Percentiles rank a stretch among this genome's conserved stretches.
These are phyloP conservation scores for Sphaerophoria rueppellii DNA, from an alignment of 2,888 invertebrate species.

Conservation along the genomic window DNA sequence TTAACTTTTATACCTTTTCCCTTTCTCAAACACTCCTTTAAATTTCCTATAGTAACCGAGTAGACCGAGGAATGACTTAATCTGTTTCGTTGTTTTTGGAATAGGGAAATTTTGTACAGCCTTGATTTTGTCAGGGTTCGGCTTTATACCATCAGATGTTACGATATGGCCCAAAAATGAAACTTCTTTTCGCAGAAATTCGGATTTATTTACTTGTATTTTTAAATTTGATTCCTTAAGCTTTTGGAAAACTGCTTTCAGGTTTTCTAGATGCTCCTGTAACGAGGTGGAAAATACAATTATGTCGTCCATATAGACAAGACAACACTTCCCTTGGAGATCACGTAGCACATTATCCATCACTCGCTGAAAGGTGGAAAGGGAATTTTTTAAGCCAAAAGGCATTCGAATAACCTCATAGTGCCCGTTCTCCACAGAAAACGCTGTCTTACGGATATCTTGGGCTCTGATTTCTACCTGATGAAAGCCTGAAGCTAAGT, in stretches of 20 bases:
- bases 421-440: slow-evolving; percentile 13
- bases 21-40: slow-evolving; percentile 21
- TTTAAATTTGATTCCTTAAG: not conserved
- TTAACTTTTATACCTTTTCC: slow-evolving; percentile 3
- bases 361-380: not conserved
- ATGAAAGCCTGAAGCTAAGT: slow-evolving; percentile 11
- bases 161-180: slow-evolving; percentile 22
- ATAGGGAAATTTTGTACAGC: slow-evolving; percentile 59
- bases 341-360: slow-evolving; percentile 47
- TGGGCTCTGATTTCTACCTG: slow-evolving; percentile 7
- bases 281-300: slow-evolving; percentile 9
- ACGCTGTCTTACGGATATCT: slow-evolving; percentile 19
- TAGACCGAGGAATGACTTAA: slow-evolving; percentile 67
- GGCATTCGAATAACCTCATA: slow-evolving; percentile 33
- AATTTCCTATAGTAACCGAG: not conserved
- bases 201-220: slow-evolving; percentile 7
- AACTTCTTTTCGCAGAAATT: slow-evolving; percentile 44
- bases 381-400: slow-evolving; percentile 46
- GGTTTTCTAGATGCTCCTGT: not conserved
- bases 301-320: slow-evolving; percentile 9
- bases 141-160: slow-evolving; percentile 46
- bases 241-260: slow-evolving; percentile 7
- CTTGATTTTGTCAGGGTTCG: slow-evolving; percentile 66
- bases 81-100: slow-evolving; percentile 59
- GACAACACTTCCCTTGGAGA: slow-evolving; percentile 49